Percentiles rank a stretch among this genome's conserved stretches.
These are phyloP conservation scores for Chondrosia reniformis DNA, from an alignment of 37 sponge, comb jelly and placozoan species.

Conservation along the genomic window DNA sequence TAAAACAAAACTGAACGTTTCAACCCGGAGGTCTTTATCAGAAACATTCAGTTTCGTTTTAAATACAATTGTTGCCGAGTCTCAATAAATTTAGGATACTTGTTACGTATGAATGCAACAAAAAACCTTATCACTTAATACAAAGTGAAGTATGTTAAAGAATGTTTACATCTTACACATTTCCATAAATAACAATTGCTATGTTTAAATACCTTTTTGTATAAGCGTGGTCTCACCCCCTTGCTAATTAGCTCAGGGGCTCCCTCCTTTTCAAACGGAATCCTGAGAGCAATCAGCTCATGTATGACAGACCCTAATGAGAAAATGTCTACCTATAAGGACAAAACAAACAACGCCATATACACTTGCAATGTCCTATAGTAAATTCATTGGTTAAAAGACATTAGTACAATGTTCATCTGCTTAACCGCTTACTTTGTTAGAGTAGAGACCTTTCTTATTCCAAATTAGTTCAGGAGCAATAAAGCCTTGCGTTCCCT, in stretches of 20 bases:
- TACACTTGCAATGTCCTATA: too few species aligned
- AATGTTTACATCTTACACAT: background rate
- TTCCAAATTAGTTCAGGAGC: slow-evolving; percentile 85
- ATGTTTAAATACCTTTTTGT: slow-evolving; percentile 33
- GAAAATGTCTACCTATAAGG: slow-evolving; percentile 75
- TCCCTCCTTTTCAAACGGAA: slow-evolving; percentile 46
- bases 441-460: slow-evolving; percentile 33
- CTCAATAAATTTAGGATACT: too few species aligned
- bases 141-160: background rate
- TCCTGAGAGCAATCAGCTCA: slow-evolving; percentile 74
- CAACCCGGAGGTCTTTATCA: too few species aligned
- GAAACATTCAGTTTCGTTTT: too few species aligned
- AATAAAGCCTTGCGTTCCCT: slow-evolving; percentile 84
- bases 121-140: background rate
- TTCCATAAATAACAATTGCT: background rate
- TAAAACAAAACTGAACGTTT: too few species aligned
- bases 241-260: background rate
- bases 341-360: too few species aligned
- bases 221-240: slow-evolving; percentile 59
- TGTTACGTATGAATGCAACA: background rate
- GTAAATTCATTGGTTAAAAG: too few species aligned
- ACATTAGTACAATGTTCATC: background rate
- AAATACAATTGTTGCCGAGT: too few species aligned
- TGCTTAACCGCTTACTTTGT: background rate
- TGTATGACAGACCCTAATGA: slow-evolving; percentile 79